These are phyloP conservation scores for Nesoenas mayeri DNA, from an alignment of 2,113 vertebrate genomes.

Conservation along the genomic window DNA sequence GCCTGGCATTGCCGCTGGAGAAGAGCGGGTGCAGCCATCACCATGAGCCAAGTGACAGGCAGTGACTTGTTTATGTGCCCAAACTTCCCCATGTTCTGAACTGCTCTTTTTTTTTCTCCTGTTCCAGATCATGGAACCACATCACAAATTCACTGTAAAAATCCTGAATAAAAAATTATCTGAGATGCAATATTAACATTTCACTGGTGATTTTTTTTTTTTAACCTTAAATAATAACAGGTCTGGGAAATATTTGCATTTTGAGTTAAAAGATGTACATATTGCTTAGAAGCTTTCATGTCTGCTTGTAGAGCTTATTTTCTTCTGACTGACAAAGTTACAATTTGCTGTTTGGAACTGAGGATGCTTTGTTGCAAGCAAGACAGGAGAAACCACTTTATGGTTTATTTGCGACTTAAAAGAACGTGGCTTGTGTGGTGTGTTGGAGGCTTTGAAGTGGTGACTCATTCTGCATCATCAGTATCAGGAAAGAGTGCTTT, in stretches of 20 bases:
- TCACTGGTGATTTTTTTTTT: not conserved
- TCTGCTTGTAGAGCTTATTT: not conserved
- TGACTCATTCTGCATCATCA: slow-evolving; percentile 63
- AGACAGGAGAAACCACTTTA: slow-evolving; percentile 20
- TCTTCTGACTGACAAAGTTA: not conserved
- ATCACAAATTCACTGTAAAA: not conserved
- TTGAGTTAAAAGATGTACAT: not conserved
- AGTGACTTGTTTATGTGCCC: not conserved
- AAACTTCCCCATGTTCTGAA: not conserved
- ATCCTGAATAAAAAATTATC: not conserved
- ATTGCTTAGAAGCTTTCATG: not conserved
- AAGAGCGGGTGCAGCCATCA: not conserved
- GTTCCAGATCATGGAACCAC: not conserved
- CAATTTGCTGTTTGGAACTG: not conserved
- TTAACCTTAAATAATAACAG: not conserved
- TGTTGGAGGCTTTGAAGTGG: slow-evolving; percentile 62
- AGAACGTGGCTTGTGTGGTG: slow-evolving; percentile 21
- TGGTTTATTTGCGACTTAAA: slow-evolving; percentile 32
- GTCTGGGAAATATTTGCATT: not conserved
- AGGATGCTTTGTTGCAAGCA: not conserved
- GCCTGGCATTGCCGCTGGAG: not conserved
- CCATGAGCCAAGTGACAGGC: accelerated
- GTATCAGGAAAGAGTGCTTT: slow-evolving; percentile 50
- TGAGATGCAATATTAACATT: not conserved
- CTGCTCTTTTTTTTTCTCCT: not conserved